Conservation (phyloP, 2,888 invertebrate species). For the Tinea semifulvella region DNA sequence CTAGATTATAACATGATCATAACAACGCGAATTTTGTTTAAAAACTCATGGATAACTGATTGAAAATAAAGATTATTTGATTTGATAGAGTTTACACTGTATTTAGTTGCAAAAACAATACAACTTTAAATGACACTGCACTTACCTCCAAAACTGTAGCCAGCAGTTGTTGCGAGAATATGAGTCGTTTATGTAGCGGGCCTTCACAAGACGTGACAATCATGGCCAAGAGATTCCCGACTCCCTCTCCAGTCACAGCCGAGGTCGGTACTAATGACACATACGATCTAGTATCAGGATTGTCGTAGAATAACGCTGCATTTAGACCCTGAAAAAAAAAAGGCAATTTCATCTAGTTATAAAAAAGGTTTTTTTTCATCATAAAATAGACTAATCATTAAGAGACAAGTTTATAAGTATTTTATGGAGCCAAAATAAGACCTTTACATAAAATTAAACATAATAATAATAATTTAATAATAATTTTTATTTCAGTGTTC, state of each 20-base stretch:
- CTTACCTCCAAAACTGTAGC: constrained; percentile 78
- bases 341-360: no score
- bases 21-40: no score
- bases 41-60: no score
- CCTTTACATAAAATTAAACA: no score
- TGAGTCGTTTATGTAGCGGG: constrained; percentile 85
- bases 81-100: no score
- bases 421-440: background rate
- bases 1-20: no score
- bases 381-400: background rate
- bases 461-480: no score
- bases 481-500: no score
- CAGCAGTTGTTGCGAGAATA: constrained; percentile 93
- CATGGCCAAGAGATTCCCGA: constrained; percentile 96
- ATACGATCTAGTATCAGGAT: constrained; percentile 92
- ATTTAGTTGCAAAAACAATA: no score
- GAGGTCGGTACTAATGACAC: constrained; percentile 97
- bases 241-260: constrained; percentile 97
- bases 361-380: background rate
- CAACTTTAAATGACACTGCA: no score
- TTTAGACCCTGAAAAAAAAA: constrained; percentile 78
- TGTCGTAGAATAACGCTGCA: constrained; percentile 94
- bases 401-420: background rate
- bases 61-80: no score
- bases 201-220: constrained; percentile 94